Evolutionary conservation across 2,113 vertebrate genomes (phyloP), one percentile per base, ranked within the genome.

Genomic region (Propithecus coquereli): DNA sequence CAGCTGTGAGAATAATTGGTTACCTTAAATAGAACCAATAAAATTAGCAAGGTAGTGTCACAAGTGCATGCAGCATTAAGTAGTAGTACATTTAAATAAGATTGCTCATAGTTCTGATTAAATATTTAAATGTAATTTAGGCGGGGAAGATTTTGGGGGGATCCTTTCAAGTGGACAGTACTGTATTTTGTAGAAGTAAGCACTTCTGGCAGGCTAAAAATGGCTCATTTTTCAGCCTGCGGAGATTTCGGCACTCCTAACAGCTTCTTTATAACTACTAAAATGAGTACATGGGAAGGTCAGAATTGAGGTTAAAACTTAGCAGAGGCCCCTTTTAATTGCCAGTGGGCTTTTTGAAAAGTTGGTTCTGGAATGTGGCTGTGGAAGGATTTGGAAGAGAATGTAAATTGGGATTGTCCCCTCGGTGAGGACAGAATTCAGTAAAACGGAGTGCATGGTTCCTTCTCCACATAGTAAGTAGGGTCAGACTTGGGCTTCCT

Each of bases 11-110:
- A 87, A 30, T 94, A 92, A 84, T 94, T 80, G 34, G 34, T 9
- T 86, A 16, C 47, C 23, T 76, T 96, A 92, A 85, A 71, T 94
- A 97, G 88, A 96, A 76, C 30, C 25, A 81, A 37, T 81, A 68
- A 84, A 86, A 63, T 80, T 71, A 81, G 52, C 50, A 54, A 59
- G 63, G 34, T 92, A 66, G 50, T 76, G 45, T 90, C 81, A 77
- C 25, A 83, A 43, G 82, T 86, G 10, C n/a, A 22, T 10, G 43
- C 17, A 82, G 45, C 85, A 45, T 71, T 95, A 88, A 70, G 43
- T 80, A 79, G 84, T 91, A 73, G 34, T 86, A 57, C 54, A 45
- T 90, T 87, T 77, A 76, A 52, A 34, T 87, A 30, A 50, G 6
- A n/a, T 85, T 93, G 9, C 59, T 91, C 34, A 68, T 10, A 87